Evolutionary conservation across 1,140 invertebrate species (phyloP).

Genomic region (Drosophila nasuta): DNA sequence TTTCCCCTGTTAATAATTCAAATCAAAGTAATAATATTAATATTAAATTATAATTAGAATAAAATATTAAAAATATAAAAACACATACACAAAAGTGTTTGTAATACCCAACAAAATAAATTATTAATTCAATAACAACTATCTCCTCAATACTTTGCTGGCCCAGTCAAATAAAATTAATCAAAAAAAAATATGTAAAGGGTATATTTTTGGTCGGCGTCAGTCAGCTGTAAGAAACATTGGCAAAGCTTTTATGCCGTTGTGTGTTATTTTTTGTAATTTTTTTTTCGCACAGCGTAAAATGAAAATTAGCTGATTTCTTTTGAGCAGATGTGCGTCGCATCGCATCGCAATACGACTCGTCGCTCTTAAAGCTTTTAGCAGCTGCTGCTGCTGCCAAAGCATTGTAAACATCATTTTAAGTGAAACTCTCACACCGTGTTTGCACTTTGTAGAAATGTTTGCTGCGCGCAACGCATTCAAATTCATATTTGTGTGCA

Average conservation of each 20-base stretch:
- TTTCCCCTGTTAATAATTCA: no score
- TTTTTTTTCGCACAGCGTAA: constrained; percentile 54
- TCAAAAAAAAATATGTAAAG: neutral
- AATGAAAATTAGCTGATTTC: constrained; percentile 82
- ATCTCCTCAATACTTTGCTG: no score
- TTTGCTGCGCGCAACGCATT: constrained; percentile 41
- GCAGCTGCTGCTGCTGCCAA: constrained; percentile 56
- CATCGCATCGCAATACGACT: neutral
- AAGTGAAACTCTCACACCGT: constrained; percentile 53
- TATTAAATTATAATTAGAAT: no score
- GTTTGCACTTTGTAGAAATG: constrained; percentile 55
- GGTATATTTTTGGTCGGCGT: constrained; percentile 10
- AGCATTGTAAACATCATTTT: constrained; percentile 57
- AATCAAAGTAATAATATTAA: no score
- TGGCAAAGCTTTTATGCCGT: constrained; percentile 18
- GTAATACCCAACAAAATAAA: no score
- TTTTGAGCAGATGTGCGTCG: constrained; percentile 44
- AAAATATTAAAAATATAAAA: no score
- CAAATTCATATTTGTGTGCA: constrained; percentile 70
- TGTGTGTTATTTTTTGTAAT: constrained; percentile 10
- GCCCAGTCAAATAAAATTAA: no score
- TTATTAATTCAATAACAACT: no score
- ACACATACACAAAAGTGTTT: no score
- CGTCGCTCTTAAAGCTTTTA: constrained; percentile 65
- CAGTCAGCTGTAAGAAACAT: neutral